Conservation (phyloP, 2,888 invertebrate genomes). For the Epiblema foenella region DNA sequence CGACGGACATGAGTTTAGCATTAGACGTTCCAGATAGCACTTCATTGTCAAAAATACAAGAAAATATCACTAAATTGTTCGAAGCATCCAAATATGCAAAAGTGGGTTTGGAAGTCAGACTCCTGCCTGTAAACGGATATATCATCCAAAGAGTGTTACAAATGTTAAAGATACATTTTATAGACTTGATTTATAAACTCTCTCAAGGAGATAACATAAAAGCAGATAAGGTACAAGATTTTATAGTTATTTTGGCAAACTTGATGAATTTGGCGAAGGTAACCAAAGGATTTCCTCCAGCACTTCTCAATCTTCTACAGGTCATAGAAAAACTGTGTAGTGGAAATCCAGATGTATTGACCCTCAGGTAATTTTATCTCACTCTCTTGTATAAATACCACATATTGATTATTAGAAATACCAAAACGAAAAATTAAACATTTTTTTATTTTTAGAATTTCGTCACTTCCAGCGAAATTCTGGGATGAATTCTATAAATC, state of each 20-base stretch:
- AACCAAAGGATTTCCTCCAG: conserved; percentile 64
- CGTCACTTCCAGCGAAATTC: conserved; percentile 65
- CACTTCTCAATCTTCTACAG: conserved; percentile 64
- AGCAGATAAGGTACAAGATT: conserved; percentile 36
- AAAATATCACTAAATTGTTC: conserved; percentile 53
- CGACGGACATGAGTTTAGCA: conserved; percentile 59
- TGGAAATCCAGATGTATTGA: conserved; percentile 48
- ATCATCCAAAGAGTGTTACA: conserved; percentile 72
- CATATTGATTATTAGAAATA: not conserved
- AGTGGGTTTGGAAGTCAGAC: conserved; percentile 57
- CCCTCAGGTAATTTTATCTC: conserved; percentile 57
- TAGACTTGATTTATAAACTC: conserved; percentile 52
- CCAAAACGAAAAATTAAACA: not conserved
- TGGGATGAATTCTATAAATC: conserved; percentile 73
- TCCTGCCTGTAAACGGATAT: conserved; percentile 86
- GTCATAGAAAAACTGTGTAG: conserved; percentile 56
- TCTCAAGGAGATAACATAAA: conserved; percentile 44
- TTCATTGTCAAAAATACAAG: conserved; percentile 54
- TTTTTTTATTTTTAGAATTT: conserved; percentile 58
- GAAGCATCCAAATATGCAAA: conserved; percentile 48
- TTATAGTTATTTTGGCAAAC: conserved; percentile 46
- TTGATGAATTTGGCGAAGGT: conserved; percentile 49
- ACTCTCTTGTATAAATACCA: conserved; percentile 7
- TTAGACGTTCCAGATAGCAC: conserved; percentile 64
- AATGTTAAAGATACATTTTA: conserved; percentile 59